These are phyloP conservation scores for Pampus argenteus DNA, from an alignment of 2,797 vertebrate species.

Conservation along the genomic window DNA sequence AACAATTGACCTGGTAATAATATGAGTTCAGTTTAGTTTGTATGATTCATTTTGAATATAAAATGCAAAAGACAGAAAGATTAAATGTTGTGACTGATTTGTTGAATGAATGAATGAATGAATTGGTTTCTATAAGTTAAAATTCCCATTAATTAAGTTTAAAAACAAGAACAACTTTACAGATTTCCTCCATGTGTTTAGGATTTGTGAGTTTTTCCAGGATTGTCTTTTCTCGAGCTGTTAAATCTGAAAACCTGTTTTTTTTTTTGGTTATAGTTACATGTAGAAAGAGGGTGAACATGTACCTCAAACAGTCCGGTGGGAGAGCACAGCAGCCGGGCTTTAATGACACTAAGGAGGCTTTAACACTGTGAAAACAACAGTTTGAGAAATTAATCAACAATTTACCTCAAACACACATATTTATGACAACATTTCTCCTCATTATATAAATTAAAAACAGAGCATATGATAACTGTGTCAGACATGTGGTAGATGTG, in stretches of 20 bases:
- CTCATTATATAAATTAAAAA: neutral
- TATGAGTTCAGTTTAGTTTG: neutral
- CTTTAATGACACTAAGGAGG: neutral
- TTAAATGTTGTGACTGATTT: neutral
- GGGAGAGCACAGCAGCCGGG: neutral
- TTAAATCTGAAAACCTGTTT: neutral
- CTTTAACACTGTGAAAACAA: constrained; percentile 9
- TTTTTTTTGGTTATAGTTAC: neutral
- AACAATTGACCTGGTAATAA: too few relatives aligned
- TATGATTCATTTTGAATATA: neutral
- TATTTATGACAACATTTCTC: neutral
- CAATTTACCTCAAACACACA: neutral
- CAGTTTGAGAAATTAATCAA: neutral
- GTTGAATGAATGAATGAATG: neutral
- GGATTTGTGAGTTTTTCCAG: too few relatives aligned
- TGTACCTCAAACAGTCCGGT: neutral
- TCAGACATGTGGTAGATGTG: neutral
- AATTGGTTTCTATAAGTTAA: too few relatives aligned
- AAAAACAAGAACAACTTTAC: too few relatives aligned
- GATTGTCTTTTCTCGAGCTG: neutral
- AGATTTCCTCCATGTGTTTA: too few relatives aligned
- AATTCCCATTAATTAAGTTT: too few relatives aligned
- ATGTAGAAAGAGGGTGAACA: neutral
- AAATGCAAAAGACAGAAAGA: neutral
- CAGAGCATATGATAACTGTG: neutral